phyloP scores from a whole-genome alignment of 2,797 vertebrate species.

The Pseudochirops cupreus region DNA sequence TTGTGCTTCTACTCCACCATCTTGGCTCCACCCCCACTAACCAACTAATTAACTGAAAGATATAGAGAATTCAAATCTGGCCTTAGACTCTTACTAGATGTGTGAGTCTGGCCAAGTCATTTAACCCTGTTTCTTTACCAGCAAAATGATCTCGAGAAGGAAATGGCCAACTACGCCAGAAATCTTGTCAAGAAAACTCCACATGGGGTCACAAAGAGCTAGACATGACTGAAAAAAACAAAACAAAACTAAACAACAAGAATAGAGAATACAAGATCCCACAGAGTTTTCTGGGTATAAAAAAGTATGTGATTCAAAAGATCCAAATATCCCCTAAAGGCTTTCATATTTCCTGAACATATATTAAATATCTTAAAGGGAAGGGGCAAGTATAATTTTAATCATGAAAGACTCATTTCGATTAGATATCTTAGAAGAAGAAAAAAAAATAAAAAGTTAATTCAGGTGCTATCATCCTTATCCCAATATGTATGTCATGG shows the following conservation, averaged over 20 bases:
- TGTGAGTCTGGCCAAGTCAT: too few relatives aligned
- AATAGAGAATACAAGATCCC: background rate
- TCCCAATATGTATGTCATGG: background rate
- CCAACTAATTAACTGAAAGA: background rate
- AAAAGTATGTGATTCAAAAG: background rate
- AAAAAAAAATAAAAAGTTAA: background rate
- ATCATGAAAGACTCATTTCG: background rate
- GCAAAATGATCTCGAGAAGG: background rate
- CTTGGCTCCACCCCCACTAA: too few relatives aligned
- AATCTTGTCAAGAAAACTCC: background rate
- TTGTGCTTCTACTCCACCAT: too few relatives aligned
- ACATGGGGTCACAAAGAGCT: background rate
- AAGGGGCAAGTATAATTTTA: background rate
- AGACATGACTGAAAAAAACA: background rate
- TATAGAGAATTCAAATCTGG: background rate
- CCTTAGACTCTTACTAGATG: background rate
- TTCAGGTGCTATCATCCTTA: background rate
- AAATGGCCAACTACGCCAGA: background rate
- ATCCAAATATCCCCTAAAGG: background rate
- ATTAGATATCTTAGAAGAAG: background rate
- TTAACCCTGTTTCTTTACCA: too few relatives aligned
- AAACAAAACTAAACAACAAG: background rate
- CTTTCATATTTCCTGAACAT: background rate
- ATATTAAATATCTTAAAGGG: background rate
- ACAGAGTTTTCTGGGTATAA: background rate